These are phyloP conservation scores for Trichoplax adhaerens DNA, from an alignment of 37 sponge, comb jelly and placozoan species.

Conservation along the genomic window DNA sequence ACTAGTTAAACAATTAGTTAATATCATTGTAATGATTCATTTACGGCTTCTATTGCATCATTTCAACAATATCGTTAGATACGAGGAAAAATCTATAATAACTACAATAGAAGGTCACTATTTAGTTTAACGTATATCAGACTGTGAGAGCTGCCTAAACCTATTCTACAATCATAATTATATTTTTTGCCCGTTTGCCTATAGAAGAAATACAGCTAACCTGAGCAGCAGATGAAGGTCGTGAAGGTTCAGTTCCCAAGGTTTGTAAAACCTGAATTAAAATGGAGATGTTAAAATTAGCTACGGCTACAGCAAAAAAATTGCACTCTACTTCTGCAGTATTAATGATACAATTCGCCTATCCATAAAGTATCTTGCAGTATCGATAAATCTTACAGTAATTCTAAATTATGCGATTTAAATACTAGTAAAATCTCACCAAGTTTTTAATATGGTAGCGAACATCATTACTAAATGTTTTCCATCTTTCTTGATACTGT, in stretches of 20 bases:
- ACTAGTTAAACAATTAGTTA: too few relatives aligned
- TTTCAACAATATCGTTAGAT: too few relatives aligned
- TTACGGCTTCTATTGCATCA: too few relatives aligned
- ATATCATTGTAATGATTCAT: too few relatives aligned
- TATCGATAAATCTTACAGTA: not conserved
- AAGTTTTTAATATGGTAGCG: conserved; percentile 45
- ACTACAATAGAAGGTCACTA: too few relatives aligned
- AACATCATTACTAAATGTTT: conserved; percentile 27
- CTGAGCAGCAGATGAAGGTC: conserved; percentile 57
- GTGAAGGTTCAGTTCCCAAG: conserved; percentile 74
- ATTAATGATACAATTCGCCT: not conserved
- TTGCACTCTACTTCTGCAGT: not conserved
- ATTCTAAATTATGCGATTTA: not conserved
- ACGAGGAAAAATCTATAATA: too few relatives aligned
- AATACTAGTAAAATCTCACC: conserved; percentile 20
- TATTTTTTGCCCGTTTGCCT: too few relatives aligned
- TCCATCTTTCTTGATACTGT: conserved; percentile 67
- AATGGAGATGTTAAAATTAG: not conserved
- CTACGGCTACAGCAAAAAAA: too few relatives aligned
- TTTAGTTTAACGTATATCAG: too few relatives aligned
- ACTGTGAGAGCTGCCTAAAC: too few relatives aligned
- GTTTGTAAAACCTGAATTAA: conserved; percentile 47
- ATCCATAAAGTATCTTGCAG: not conserved
- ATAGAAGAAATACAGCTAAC: not conserved
- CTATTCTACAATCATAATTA: too few relatives aligned